A percentile compares a stretch with the other conserved stretches of the same genome.
Conservation (phyloP, 2,113 vertebrate genomes). For the Procavia capensis region DNA sequence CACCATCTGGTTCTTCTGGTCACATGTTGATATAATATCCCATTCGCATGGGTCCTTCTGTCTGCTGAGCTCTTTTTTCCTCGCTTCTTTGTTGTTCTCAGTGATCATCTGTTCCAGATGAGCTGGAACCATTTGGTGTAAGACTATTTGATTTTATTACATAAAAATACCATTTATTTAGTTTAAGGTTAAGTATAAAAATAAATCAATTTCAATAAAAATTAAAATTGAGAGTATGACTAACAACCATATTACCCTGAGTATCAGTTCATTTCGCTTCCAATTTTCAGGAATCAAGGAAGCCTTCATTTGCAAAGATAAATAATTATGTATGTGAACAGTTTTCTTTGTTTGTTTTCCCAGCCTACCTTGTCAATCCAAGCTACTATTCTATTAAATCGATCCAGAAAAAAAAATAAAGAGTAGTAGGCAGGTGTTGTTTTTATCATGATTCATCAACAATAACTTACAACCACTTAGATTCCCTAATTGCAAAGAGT, state of each 20-base stretch:
- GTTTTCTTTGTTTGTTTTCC: constrained; percentile 1
- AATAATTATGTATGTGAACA: neutral
- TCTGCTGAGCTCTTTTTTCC: too few species aligned
- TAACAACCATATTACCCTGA: neutral
- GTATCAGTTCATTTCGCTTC: neutral
- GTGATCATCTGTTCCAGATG: too few species aligned
- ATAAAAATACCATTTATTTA: constrained; percentile 7
- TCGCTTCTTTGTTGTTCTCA: too few species aligned
- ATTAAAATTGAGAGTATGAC: neutral
- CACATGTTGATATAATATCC: too few species aligned
- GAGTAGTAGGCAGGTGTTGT: neutral
- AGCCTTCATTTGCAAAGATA: neutral
- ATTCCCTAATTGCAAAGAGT: neutral
- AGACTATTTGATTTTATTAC: neutral
- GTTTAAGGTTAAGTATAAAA: neutral
- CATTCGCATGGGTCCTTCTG: too few species aligned
- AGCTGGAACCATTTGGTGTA: too few species aligned
- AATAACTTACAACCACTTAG: neutral
- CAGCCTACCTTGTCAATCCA: neutral
- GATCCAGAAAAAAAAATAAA: neutral
- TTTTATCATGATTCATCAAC: neutral
- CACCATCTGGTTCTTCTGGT: too few species aligned
- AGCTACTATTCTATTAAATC: neutral
- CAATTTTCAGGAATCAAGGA: neutral
- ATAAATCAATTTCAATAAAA: neutral